Conservation (phyloP, 2,888 invertebrate species). For the Epinotia ramella region DNA sequence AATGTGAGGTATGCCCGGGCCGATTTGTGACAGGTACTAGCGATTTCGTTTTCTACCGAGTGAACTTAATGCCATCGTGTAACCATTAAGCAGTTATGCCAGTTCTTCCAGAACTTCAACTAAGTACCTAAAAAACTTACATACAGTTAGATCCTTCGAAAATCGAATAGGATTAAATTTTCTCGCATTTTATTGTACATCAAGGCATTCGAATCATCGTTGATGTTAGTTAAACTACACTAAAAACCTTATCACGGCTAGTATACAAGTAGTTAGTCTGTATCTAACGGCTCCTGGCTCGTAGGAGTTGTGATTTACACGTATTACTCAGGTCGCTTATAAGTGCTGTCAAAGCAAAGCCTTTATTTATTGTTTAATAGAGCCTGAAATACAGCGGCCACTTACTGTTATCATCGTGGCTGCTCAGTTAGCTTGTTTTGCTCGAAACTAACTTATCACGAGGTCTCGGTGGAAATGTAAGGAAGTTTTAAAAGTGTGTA, state of each 20-base stretch:
- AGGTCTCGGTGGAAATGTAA: background rate
- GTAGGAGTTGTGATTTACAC: constrained; percentile 38
- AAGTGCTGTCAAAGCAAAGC: constrained; percentile 34
- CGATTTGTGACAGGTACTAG: too few relatives aligned
- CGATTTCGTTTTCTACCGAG: too few relatives aligned
- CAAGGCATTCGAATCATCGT: too few relatives aligned
- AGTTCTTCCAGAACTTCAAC: too few relatives aligned
- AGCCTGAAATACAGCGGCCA: constrained; percentile 32
- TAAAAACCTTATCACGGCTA: background rate
- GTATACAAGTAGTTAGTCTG: constrained; percentile 15
- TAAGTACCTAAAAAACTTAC: too few relatives aligned
- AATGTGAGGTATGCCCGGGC: too few relatives aligned
- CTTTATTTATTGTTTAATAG: constrained; percentile 42
- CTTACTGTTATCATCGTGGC: constrained; percentile 25
- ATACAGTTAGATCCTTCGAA: too few relatives aligned
- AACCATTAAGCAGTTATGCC: too few relatives aligned
- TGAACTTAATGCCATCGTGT: too few relatives aligned
- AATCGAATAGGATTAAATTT: too few relatives aligned
- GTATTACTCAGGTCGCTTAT: constrained; percentile 33
- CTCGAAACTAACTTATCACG: constrained; percentile 4
- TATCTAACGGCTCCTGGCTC: constrained; percentile 22
- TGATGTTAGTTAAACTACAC: background rate
- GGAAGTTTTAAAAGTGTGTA: background rate
- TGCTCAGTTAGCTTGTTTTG: background rate
- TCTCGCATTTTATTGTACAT: too few relatives aligned